Conservation (phyloP, 2,888 invertebrate genomes). For the Eilema griseolum region DNA sequence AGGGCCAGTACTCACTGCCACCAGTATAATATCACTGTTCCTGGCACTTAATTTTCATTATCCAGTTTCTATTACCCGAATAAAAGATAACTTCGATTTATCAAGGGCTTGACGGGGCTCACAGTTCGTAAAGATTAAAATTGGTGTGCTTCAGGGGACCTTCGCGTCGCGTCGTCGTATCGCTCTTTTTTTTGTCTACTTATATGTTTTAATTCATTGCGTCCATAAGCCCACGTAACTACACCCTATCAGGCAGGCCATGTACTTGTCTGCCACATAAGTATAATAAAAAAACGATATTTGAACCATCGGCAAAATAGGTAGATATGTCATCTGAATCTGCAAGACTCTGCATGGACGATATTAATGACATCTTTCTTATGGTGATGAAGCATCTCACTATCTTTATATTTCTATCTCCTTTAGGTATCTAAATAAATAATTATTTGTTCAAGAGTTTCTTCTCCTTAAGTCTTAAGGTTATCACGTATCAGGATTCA, state of each 20-base stretch:
- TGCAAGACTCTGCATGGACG: too few relatives aligned
- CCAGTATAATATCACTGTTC: neutral
- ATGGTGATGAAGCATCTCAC: neutral
- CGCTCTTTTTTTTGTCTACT: neutral
- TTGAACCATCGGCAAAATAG: too few relatives aligned
- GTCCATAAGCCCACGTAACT: too few relatives aligned
- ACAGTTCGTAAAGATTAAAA: too few relatives aligned
- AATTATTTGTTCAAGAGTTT: slow-evolving; percentile 4
- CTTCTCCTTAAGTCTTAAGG: slow-evolving; percentile 23
- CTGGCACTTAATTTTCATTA: too few relatives aligned
- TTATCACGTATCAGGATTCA: slow-evolving; percentile 43
- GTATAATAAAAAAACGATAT: too few relatives aligned
- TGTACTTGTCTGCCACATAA: too few relatives aligned
- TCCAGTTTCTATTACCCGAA: too few relatives aligned
- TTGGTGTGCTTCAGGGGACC: neutral
- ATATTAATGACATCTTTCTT: too few relatives aligned
- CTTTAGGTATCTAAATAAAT: neutral
- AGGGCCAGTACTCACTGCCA: slow-evolving; percentile 35
- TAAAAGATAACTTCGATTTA: neutral
- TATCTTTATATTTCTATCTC: neutral
- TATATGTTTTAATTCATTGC: too few relatives aligned
- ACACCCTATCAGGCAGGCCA: too few relatives aligned
- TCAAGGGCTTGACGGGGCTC: neutral
- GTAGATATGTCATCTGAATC: too few relatives aligned
- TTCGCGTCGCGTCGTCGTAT: neutral